These are phyloP conservation scores for Cichladusa arquata DNA, from an alignment of 2,113 vertebrate species.

Conservation along the genomic window DNA sequence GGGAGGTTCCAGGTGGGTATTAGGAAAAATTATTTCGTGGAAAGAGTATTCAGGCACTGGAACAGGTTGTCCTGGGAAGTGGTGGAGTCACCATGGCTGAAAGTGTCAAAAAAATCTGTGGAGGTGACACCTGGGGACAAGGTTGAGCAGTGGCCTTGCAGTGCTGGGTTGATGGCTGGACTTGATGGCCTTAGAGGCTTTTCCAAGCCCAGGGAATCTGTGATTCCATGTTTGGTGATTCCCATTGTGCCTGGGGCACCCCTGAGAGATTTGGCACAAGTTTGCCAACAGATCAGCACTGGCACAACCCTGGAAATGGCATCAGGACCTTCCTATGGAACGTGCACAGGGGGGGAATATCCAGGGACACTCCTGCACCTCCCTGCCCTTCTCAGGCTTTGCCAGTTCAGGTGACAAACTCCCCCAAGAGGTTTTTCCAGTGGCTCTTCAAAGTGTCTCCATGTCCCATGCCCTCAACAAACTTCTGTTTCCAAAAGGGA, in stretches of 20 bases:
- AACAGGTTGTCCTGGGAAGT: neutral
- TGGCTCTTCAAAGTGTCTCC: neutral
- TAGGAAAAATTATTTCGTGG: neutral
- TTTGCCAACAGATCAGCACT: rapidly evolving
- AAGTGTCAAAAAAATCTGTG: neutral
- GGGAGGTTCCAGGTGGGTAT: neutral
- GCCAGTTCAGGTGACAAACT: neutral
- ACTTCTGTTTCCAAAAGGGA: neutral
- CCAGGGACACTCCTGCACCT: neutral
- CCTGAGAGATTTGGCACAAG: neutral
- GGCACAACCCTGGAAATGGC: neutral
- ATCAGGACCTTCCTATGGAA: neutral
- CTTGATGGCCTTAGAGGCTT: neutral
- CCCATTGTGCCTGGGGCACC: neutral
- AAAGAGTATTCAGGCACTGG: neutral
- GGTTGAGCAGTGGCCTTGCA: neutral
- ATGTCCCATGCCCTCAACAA: rapidly evolving
- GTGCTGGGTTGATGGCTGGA: neutral
- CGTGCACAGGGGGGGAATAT: rapidly evolving
- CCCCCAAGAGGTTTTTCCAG: neutral
- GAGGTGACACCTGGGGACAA: neutral
- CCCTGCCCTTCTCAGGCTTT: neutral
- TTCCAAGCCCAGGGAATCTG: neutral
- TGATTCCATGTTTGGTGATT: rapidly evolving
- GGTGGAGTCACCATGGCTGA: rapidly evolving